Evolutionary conservation across 2,113 vertebrate genomes (phyloP).

Genomic region (Anoura caudifer): DNA sequence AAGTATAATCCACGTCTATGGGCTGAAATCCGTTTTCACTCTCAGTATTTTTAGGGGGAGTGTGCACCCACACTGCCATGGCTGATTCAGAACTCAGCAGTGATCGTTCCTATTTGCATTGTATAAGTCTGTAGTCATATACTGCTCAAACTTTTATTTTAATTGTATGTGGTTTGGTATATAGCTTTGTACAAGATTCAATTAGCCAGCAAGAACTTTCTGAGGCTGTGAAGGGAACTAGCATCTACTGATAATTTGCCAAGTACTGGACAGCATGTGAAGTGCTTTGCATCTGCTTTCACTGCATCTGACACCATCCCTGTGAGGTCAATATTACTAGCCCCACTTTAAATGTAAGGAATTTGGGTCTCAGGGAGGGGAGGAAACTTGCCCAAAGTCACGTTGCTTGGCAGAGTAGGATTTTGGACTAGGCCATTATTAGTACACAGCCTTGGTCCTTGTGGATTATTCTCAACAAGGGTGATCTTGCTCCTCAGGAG

Average conservation of each 20-base stretch:
- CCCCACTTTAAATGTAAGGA: not conserved
- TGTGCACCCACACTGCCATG: not conserved
- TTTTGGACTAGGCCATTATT: not conserved
- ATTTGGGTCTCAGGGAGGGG: not conserved
- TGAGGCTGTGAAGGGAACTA: not conserved
- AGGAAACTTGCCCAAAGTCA: not conserved
- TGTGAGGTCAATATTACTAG: not conserved
- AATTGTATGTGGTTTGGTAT: not conserved
- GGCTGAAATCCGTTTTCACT: conserved; percentile 17
- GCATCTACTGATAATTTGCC: not conserved
- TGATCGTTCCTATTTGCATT: not conserved
- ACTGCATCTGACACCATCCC: not conserved
- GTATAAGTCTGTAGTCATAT: not conserved
- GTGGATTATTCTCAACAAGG: not conserved
- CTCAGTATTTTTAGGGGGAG: not conserved
- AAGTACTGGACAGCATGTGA: not conserved
- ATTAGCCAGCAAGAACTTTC: not conserved
- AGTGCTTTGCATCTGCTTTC: not conserved
- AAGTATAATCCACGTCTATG: not conserved
- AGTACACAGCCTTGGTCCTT: not conserved
- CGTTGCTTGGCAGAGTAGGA: not conserved
- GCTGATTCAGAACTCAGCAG: not conserved
- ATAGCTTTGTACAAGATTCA: not conserved
- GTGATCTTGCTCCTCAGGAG: not conserved
- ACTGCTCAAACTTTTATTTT: not conserved